These are phyloP conservation scores for Drosophila repletoides DNA, from an alignment of 1,140 invertebrate species.

Conservation along the genomic window DNA sequence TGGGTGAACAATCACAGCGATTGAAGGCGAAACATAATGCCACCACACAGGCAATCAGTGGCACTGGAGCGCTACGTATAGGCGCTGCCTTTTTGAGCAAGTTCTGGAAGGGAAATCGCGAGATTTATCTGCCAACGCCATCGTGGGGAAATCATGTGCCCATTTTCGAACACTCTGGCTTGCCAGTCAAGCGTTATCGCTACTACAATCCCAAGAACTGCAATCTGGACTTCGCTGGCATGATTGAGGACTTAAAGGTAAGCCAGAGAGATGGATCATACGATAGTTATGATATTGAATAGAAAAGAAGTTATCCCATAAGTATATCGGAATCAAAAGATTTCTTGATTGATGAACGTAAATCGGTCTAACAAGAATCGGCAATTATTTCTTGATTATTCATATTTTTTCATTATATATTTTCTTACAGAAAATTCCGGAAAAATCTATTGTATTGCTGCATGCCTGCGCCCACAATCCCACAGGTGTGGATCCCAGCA, in stretches of 20 bases:
- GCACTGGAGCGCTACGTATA: conserved; percentile 97
- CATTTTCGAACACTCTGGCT: conserved; percentile 94
- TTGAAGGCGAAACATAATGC: conserved; percentile 88
- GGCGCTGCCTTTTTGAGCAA: conserved; percentile 94
- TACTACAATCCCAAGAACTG: conserved; percentile 98
- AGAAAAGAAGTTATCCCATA: too few relatives aligned
- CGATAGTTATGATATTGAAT: too few relatives aligned
- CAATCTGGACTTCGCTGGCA: conserved; percentile 96
- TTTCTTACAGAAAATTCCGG: conserved; percentile 93
- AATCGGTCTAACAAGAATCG: too few relatives aligned
- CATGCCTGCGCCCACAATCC: conserved; percentile 99
- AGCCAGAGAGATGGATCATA: too few relatives aligned
- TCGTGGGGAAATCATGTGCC: conserved; percentile 99
- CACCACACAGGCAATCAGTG: conserved; percentile 93
- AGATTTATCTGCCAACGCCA: conserved; percentile 96
- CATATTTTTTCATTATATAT: not conserved
- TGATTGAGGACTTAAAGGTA: conserved; percentile 95
- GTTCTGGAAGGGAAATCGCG: conserved; percentile 93
- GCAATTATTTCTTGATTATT: not conserved
- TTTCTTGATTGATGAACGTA: too few relatives aligned
- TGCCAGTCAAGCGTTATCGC: conserved; percentile 94
- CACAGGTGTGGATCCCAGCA: conserved; percentile 97
- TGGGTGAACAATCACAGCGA: conserved; percentile 91
- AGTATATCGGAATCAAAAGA: too few relatives aligned
- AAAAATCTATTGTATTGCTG: conserved; percentile 95